Percentiles rank a stretch among this genome's conserved stretches.
These are phyloP conservation scores for Mesitornis unicolor DNA, from an alignment of 2,113 vertebrate genomes.

Conservation along the genomic window DNA sequence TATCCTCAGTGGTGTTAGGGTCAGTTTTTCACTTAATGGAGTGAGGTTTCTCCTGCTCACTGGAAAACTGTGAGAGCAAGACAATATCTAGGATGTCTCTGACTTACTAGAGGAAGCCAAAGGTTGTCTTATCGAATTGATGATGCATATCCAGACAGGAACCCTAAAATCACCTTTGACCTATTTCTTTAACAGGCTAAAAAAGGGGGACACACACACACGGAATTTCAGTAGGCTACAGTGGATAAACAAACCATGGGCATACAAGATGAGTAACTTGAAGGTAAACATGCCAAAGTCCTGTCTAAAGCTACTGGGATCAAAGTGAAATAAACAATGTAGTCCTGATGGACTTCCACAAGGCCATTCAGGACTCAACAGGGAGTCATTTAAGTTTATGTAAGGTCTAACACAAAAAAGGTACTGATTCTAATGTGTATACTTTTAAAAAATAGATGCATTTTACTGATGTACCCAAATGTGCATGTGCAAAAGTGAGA, in stretches of 20 bases:
- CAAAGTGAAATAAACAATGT: conserved; percentile 7
- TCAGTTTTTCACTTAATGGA: not conserved
- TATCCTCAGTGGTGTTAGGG: not conserved
- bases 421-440: not conserved
- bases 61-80: not conserved
- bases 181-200: not conserved
- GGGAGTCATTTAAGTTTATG: not conserved
- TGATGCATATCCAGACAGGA: not conserved
- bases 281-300: not conserved
- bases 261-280: not conserved
- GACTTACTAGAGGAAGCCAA: not conserved
- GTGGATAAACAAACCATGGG: not conserved
- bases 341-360: not conserved
- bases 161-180: not conserved
- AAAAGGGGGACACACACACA: not conserved
- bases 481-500: not conserved
- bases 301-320: not conserved
- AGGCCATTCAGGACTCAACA: not conserved
- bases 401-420: not conserved
- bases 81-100: not conserved
- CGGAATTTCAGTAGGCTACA: not conserved
- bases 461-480: not conserved
- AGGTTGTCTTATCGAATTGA: not conserved
- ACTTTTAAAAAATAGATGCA: not conserved
- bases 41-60: not conserved